Percentiles rank a stretch among this genome's conserved stretches.
Evolutionary conservation across 2,797 vertebrate species (phyloP).

Genomic region (Peromyscus melanophrys): DNA sequence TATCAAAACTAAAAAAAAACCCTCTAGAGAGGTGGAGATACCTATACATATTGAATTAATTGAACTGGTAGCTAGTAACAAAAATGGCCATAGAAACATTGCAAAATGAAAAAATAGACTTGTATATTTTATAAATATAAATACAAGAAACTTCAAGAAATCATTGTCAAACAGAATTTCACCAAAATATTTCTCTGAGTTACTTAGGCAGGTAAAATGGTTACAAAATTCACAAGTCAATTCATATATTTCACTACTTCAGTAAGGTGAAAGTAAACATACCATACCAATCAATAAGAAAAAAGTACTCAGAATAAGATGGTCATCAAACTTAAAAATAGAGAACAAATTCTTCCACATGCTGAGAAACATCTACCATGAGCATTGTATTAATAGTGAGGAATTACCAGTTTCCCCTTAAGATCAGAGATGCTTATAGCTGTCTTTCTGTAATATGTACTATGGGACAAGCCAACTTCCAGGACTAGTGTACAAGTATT

Average conservation of each 20-base stretch:
- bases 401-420: not conserved
- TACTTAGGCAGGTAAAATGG: not conserved
- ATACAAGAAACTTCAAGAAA: not conserved
- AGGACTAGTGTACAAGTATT: not conserved
- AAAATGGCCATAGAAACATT: not conserved
- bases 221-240: not conserved
- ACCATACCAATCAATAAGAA: not conserved
- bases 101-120: not conserved
- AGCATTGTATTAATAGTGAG: not conserved
- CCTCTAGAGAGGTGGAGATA: not conserved
- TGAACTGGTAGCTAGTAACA: not conserved
- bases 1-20: not conserved
- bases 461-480: not conserved
- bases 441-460: not conserved
- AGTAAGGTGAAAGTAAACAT: not conserved
- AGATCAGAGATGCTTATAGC: not conserved
- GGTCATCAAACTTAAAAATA: not conserved
- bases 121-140: not conserved
- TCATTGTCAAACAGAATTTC: not conserved
- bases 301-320: not conserved
- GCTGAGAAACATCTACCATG: not conserved
- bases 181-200: not conserved
- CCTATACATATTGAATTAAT: not conserved
- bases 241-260: not conserved
- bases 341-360: not conserved